A percentile compares a stretch with the other conserved stretches of the same genome.
Conservation (phyloP, 2,113 vertebrate genomes). For the Elgaria multicarinata region DNA sequence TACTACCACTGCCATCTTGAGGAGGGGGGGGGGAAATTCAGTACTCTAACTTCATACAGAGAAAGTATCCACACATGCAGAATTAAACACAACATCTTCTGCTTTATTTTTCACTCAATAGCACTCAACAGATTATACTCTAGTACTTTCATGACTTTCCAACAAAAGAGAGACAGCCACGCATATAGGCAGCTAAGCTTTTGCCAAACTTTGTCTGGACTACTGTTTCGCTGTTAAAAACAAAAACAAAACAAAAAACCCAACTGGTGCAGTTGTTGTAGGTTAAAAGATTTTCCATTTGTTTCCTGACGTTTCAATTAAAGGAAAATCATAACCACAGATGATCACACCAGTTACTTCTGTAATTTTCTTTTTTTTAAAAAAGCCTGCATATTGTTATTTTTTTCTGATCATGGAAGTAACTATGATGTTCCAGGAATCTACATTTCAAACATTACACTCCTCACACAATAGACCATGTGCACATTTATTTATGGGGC, state of each 20-base stretch:
- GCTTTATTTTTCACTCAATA: background rate
- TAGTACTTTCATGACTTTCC: background rate
- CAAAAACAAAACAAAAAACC: no score
- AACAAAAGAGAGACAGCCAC: background rate
- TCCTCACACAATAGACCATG: no score
- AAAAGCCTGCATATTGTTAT: background rate
- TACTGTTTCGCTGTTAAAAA: no score
- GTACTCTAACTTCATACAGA: fast-evolving
- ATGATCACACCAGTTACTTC: background rate
- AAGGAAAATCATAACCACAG: background rate
- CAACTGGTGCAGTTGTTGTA: background rate
- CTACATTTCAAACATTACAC: no score
- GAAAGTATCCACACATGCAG: background rate
- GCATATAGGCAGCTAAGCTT: background rate
- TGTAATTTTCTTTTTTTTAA: background rate
- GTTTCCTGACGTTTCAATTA: no score
- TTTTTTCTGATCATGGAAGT: no score
- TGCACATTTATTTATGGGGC: background rate
- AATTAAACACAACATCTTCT: background rate
- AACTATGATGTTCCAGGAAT: no score
- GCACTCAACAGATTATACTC: background rate
- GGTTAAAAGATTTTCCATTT: background rate
- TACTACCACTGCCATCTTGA: background rate
- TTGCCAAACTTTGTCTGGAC: fast-evolving
- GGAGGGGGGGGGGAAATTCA: no score